Conservation (phyloP, 1,140 invertebrate genomes). For the Euwallacea fornicatus region DNA sequence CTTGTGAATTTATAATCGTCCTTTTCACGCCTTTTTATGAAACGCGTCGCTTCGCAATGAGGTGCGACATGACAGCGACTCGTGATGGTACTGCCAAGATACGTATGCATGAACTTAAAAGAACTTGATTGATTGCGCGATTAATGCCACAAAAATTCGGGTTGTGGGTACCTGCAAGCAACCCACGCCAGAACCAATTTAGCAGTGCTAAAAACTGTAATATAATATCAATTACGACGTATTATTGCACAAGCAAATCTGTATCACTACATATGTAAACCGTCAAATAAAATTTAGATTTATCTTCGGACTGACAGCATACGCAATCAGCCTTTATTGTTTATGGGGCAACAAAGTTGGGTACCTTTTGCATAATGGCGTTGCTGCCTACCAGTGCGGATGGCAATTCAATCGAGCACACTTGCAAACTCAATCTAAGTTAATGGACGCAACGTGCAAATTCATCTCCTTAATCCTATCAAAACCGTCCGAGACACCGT, state of each 20-base stretch:
- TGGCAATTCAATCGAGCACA: background rate
- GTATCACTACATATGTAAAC: background rate
- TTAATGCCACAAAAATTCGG: background rate
- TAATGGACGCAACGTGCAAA: slow-evolving; percentile 7
- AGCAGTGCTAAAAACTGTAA: too few species aligned
- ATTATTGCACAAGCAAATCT: background rate
- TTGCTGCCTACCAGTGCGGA: background rate
- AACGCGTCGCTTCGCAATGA: background rate
- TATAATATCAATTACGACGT: too few species aligned
- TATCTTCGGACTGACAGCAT: background rate
- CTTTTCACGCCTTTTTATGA: slow-evolving; percentile 1
- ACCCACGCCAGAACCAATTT: background rate
- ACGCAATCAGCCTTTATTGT: slow-evolving; percentile 3
- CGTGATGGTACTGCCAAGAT: too few species aligned
- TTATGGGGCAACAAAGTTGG: slow-evolving; percentile 1
- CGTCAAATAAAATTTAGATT: slow-evolving; percentile 3
- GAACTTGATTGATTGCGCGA: too few species aligned
- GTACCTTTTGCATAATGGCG: background rate
- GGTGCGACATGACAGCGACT: too few species aligned
- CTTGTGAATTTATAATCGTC: background rate
- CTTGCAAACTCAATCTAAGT: background rate
- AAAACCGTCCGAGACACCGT: background rate
- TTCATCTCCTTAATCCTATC: slow-evolving; percentile 9
- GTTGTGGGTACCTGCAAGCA: background rate
- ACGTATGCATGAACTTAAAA: too few species aligned